phyloP scores from a whole-genome alignment of 2,888 invertebrate species.

The Amphipoea lucens region DNA sequence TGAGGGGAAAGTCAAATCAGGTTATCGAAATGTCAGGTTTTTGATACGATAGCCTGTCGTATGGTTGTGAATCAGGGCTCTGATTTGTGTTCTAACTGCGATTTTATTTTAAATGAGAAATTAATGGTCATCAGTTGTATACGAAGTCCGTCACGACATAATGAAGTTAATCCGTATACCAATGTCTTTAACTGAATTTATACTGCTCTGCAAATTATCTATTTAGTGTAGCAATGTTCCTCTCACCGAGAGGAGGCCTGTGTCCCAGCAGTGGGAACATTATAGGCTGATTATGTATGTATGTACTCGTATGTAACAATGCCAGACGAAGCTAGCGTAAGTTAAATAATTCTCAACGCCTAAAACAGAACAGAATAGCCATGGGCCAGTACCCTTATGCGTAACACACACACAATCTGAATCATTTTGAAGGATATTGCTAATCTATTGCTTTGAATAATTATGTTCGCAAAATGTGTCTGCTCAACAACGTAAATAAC shows the following conservation, averaged over 20 bases:
- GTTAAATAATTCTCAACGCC: background rate
- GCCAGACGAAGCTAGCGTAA: background rate
- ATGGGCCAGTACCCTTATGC: background rate
- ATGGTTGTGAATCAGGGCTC: no score
- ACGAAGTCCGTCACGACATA: background rate
- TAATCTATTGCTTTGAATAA: background rate
- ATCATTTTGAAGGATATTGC: background rate
- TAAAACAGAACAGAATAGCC: background rate
- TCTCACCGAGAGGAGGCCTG: no score
- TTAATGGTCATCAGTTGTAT: background rate
- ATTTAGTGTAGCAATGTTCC: background rate
- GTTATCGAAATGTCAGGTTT: no score
- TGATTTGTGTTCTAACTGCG: constrained; percentile 16
- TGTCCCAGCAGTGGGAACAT: no score
- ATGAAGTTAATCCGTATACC: background rate
- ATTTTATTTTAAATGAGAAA: background rate
- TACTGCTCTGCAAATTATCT: background rate
- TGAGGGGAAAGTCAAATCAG: no score
- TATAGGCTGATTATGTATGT: no score
- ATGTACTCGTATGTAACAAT: background rate
- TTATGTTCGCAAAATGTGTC: background rate
- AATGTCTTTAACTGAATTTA: background rate
- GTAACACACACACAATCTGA: background rate
- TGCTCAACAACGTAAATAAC: background rate
- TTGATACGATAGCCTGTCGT: no score